These are phyloP conservation scores for Eptesicus fuscus DNA, from an alignment of 2,113 vertebrate species.

Conservation along the genomic window DNA sequence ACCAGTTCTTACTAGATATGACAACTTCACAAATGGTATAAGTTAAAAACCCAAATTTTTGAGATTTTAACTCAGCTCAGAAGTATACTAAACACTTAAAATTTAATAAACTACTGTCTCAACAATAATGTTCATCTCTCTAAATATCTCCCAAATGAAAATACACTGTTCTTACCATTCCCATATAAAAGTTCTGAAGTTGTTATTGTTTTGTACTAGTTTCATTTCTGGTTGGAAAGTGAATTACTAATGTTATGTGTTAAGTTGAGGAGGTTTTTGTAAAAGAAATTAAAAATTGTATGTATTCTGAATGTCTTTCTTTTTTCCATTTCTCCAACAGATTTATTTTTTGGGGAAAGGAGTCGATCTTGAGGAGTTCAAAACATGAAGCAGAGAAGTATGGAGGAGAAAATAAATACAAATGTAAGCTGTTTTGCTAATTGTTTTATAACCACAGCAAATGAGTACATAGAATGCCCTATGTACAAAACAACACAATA, in stretches of 20 bases:
- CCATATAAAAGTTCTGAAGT: conserved; percentile 4
- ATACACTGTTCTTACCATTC: neutral
- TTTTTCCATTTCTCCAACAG: neutral
- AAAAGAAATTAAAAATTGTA: neutral
- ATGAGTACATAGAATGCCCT: neutral
- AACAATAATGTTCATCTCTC: conserved; percentile 17
- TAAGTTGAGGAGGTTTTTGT: conserved; percentile 63
- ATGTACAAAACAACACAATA: neutral
- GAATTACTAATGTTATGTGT: conserved; percentile 32
- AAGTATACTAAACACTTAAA: neutral
- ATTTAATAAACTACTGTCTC: neutral
- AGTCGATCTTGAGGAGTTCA: neutral
- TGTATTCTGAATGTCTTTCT: neutral
- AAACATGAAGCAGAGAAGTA: neutral
- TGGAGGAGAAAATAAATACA: neutral
- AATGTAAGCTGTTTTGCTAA: neutral
- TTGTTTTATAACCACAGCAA: neutral
- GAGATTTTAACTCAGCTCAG: conserved; percentile 39
- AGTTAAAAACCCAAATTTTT: conserved; percentile 11
- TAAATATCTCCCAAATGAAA: neutral
- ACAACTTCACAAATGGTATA: neutral
- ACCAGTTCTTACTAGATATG: conserved; percentile 32
- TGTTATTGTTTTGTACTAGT: neutral
- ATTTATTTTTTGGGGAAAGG: neutral
- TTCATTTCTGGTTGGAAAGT: neutral